Base-by-base conservation (phyloP, 2,113 vertebrate species). In the Gallinago jamesoni region DNA sequence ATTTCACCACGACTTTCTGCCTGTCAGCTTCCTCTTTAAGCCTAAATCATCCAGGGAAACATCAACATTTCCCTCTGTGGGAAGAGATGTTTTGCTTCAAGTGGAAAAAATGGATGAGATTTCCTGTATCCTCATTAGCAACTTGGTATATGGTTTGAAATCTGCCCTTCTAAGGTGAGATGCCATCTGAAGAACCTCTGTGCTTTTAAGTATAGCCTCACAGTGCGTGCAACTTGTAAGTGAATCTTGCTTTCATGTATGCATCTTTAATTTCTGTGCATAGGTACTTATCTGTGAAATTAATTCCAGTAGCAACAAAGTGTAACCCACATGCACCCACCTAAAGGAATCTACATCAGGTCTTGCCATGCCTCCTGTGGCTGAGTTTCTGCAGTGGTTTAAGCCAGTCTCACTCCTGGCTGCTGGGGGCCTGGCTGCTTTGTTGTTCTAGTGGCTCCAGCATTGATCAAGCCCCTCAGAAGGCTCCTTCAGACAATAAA, bases 111-210 rank as follows among this genome's bases (percentile, higher is more conserved):
- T 15, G 57, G 96, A 87, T 73, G 86, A 97, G 86, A 85, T 92
- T 95, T 96, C 93, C 96, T 94, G 92, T 79, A 85, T 87, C 89
- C 92, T 97, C 86, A 87, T 91, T 91, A 96, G 86, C 63, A 39
- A 19, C 50, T 89, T 59, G 53, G 69, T 48, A 57, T 41, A 35
- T 0, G 0, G 62, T 73, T 76, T 85, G 84, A 87, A 94, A 84
- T 89, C 69, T 92, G 91, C 91, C 76, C 80, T 87, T 81, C 94
- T 84, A 62, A 92, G 80, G 86, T 94, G 84, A 89, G 94, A 84
- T 75, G 80, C 45, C 69, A 76, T 94, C 92, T 82, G 80, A 87
- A 67, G 74, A 92, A 68, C 73, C 86, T 25, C 45, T 21, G 31
- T 59, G 75, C 75, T 96, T 94, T 93, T 48, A 92, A 94, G 70